Percentiles rank a stretch among this genome's conserved stretches.
Evolutionary conservation across 2,113 vertebrate species (phyloP).

Genomic region (Cryptotis parvus): DNA sequence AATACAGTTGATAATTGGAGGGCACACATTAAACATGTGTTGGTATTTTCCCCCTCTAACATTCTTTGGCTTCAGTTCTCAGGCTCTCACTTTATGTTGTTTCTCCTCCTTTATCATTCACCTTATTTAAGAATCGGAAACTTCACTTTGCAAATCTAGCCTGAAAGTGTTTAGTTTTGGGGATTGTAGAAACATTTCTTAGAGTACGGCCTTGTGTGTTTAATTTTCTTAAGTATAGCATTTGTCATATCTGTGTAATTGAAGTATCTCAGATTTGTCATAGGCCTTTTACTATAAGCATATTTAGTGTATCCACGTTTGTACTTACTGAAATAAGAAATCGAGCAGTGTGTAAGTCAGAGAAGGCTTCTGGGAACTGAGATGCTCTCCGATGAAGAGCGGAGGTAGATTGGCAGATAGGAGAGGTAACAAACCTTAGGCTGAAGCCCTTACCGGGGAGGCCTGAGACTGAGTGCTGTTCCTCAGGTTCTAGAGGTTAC

Average conservation of each 20-base stretch:
- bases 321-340: conserved; percentile 28
- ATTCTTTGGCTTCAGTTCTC: too few relatives aligned
- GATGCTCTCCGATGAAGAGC: conserved; percentile 36
- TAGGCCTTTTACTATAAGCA: conserved; percentile 43
- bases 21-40: conserved; percentile 38
- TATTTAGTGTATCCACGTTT: conserved; percentile 45
- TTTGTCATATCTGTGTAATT: conserved; percentile 23
- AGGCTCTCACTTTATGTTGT: neutral
- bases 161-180: conserved; percentile 45
- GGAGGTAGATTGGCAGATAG: neutral
- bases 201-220: neutral
- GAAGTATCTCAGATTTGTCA: conserved; percentile 38
- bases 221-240: conserved; percentile 16
- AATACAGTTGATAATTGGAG: conserved; percentile 4
- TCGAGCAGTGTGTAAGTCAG: conserved; percentile 37
- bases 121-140: conserved; percentile 24
- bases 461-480: neutral
- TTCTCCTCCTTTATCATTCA: neutral
- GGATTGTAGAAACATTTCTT: conserved; percentile 40
- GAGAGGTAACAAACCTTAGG: neutral
- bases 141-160: conserved; percentile 32
- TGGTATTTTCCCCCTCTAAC: neutral
- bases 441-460: neutral
- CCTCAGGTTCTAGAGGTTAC: too few relatives aligned
- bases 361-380: neutral